Base-by-base conservation (phyloP, 2,888 invertebrate genomes). In the Lasioglossum morio region DNA sequence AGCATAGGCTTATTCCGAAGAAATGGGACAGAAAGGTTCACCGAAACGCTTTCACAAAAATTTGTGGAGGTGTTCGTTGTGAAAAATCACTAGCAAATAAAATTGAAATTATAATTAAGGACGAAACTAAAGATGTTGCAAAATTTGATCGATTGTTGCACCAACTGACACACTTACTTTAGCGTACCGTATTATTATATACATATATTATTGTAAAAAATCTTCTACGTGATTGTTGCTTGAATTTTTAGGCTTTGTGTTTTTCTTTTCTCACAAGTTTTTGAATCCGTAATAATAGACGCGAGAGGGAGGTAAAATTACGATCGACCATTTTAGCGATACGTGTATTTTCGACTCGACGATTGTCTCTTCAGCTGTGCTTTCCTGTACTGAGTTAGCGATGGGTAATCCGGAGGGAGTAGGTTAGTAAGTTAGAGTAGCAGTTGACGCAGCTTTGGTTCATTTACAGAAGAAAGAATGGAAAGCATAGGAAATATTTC, bases 301-400 rank as follows among this genome's bases (percentile, higher is more conserved):
- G 57, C 16, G 30, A 53, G n/a, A 46, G 73, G 23, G 66, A 40
- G 77, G 80, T 37, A 30, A 70, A 79, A 79, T 70, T 75, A 76
- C 69, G 46, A 74, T 12, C 53, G 80, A 80, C 77, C 63, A 30
- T 79, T 84, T 85, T 72, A 81, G 72, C 60, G 74, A 76, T 48
- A 63, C 37, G 40, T 69, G 75, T 83, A 81, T 79, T 87, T 82
- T 82, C 46, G 69, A 80, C 75, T 57, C 70, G 75, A 40, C 30
- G 72, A 72, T 60, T 79, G 83, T 84, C 83, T 63, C 30, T 73
- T 76, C 90, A 89, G 90, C 89, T 88, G 90, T 12, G 53, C 27
- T 63, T 46, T 43, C 73, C 48, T 66, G 72, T 81, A 76, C 23
- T 10, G 30, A 10, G 27, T 23, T 46, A n/a, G 30, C 73, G 75